Conservation (phyloP, 2,888 invertebrate genomes). For the Hemaris fuciformis region DNA sequence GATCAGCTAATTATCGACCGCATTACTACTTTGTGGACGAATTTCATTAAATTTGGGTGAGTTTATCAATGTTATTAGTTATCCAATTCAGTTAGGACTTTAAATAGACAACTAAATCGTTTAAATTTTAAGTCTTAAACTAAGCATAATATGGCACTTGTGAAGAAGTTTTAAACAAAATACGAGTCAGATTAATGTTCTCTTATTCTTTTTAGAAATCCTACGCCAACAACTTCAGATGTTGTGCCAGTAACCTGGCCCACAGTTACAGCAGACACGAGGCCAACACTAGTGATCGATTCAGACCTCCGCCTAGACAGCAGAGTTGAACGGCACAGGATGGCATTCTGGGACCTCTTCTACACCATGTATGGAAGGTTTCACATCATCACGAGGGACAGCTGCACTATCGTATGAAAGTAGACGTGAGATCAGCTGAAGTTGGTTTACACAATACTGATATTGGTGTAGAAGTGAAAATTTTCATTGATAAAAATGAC, state of each 20-base stretch:
- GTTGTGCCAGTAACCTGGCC: constrained; percentile 56
- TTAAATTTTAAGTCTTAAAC: too few species aligned
- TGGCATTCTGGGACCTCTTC: constrained; percentile 74
- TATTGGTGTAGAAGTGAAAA: neutral
- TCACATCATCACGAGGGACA: constrained; percentile 45
- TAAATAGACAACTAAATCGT: too few species aligned
- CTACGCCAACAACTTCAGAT: constrained; percentile 50
- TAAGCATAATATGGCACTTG: too few species aligned
- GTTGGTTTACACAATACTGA: neutral
- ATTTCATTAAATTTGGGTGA: constrained; percentile 73
- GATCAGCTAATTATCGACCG: constrained; percentile 53
- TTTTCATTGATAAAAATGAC: constrained; percentile 6
- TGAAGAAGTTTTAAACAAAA: too few species aligned
- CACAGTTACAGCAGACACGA: constrained; percentile 42
- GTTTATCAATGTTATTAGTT: constrained; percentile 18
- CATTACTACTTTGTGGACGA: constrained; percentile 62
- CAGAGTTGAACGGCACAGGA: constrained; percentile 56
- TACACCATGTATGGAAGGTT: constrained; percentile 57
- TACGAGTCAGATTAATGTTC: neutral
- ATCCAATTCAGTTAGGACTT: too few species aligned
- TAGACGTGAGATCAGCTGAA: neutral
- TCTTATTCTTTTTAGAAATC: constrained; percentile 51
- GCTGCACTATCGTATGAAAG: constrained; percentile 5
- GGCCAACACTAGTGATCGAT: constrained; percentile 63
- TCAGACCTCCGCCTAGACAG: constrained; percentile 46